Evolutionary conservation across 2,888 invertebrate genomes (phyloP).

Genomic region (Anoncus sp.): DNA sequence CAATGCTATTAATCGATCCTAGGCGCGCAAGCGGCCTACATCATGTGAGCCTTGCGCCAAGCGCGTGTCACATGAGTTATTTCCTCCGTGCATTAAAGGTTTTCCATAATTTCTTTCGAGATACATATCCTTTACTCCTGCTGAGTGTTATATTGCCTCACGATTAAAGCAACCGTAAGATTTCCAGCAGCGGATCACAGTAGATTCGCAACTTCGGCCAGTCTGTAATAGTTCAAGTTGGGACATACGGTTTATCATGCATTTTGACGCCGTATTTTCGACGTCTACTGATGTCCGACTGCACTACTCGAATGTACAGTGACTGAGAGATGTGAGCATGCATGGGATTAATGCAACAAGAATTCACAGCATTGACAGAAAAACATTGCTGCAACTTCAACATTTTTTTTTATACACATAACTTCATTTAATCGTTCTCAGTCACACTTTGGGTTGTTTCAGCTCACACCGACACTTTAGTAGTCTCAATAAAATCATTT

Average conservation of each 20-base stretch:
- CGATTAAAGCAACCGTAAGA: constrained; percentile 60
- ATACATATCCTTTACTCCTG: constrained; percentile 36
- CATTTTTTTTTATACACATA: background rate
- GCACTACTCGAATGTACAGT: constrained; percentile 4
- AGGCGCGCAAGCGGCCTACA: background rate
- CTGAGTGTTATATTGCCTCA: constrained; percentile 26
- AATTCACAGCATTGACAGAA: background rate
- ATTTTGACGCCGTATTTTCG: constrained; percentile 31
- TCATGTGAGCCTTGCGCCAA: constrained; percentile 4
- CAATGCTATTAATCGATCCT: constrained; percentile 55
- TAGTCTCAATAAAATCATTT: too few relatives aligned
- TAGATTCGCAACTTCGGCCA: constrained; percentile 36
- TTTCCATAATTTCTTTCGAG: constrained; percentile 23
- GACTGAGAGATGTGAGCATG: constrained; percentile 2
- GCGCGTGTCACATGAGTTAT: constrained; percentile 34
- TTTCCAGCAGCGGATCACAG: constrained; percentile 49
- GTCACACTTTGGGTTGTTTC: too few relatives aligned
- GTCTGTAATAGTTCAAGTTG: constrained; percentile 32
- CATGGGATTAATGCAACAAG: constrained; percentile 1
- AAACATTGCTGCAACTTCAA: background rate
- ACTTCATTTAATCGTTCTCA: background rate
- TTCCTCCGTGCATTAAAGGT: background rate
- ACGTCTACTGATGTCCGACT: constrained; percentile 11
- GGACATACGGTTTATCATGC: constrained; percentile 49
- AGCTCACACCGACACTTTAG: too few relatives aligned